Conservation (phyloP, 2,888 invertebrate species). For the Cantharis nigra region DNA sequence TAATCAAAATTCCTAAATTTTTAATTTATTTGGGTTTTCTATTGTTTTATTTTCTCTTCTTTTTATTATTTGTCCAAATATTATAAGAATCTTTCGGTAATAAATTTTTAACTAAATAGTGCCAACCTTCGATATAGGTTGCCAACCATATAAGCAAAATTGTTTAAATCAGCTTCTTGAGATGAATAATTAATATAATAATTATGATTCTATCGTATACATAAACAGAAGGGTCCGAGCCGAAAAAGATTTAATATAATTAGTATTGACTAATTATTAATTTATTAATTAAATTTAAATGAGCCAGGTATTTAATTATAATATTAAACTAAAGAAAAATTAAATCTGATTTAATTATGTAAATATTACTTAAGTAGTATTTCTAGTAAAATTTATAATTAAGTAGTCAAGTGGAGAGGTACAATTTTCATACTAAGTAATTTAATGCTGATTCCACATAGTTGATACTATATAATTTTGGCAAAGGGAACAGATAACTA, state of each 20-base stretch:
- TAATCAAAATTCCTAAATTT: background rate
- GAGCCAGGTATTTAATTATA: too few relatives aligned
- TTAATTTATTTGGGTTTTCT: background rate
- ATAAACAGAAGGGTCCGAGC: background rate
- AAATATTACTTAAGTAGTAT: background rate
- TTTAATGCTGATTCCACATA: background rate
- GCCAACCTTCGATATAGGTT: too few relatives aligned
- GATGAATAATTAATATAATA: too few relatives aligned
- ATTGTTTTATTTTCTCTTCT: too few relatives aligned
- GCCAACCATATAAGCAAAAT: too few relatives aligned
- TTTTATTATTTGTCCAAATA: too few relatives aligned
- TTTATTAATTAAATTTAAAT: background rate
- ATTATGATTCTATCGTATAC: too few relatives aligned
- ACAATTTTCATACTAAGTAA: background rate
- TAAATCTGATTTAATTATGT: background rate
- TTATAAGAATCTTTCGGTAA: too few relatives aligned
- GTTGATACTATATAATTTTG: constrained; percentile 28
- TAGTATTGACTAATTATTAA: background rate
- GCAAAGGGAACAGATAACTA: constrained; percentile 31
- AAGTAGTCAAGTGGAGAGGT: background rate
- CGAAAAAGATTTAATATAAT: background rate
- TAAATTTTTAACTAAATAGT: too few relatives aligned
- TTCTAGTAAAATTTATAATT: background rate
- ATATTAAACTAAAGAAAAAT: background rate
- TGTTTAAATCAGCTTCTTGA: too few relatives aligned